A percentile compares a stretch with the other conserved stretches of the same genome.
phyloP scores from a whole-genome alignment of 2,888 invertebrate genomes.

The Heliothis peltigera region DNA sequence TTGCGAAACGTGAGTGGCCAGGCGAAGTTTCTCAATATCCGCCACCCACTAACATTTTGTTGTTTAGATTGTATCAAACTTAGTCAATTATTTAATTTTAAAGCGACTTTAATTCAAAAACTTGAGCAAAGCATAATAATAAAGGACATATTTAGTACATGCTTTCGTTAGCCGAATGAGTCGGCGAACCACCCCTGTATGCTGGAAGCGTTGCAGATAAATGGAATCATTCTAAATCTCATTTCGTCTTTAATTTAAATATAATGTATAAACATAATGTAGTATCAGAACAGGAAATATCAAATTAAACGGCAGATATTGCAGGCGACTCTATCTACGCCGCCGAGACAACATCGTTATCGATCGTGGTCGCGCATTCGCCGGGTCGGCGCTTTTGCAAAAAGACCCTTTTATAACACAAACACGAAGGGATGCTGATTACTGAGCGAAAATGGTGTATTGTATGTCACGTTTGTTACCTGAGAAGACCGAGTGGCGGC shows the following conservation, averaged over 20 bases:
- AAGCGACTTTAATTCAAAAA: slow-evolving; percentile 25
- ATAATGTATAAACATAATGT: slow-evolving; percentile 57
- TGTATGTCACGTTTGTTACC: slow-evolving; percentile 71
- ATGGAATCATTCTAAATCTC: slow-evolving; percentile 42
- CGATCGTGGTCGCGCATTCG: slow-evolving; percentile 83
- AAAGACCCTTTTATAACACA: slow-evolving; percentile 74
- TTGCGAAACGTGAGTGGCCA: slow-evolving; percentile 71
- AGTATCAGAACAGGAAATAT: slow-evolving; percentile 69
- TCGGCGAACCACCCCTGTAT: slow-evolving; percentile 5
- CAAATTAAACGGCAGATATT: slow-evolving; percentile 68
- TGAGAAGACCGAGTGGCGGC: slow-evolving; percentile 73
- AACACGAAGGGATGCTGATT: slow-evolving; percentile 57
- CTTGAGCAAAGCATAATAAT: slow-evolving; percentile 15
- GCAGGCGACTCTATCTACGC: slow-evolving; percentile 70
- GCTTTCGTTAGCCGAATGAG: slow-evolving; percentile 16
- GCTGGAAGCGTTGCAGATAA: slow-evolving; percentile 24
- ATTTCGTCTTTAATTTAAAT: slow-evolving; percentile 63
- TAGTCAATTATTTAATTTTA: slow-evolving; percentile 18
- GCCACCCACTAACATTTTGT: slow-evolving; percentile 71
- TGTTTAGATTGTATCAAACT: slow-evolving; percentile 50
- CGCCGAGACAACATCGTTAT: slow-evolving; percentile 86
- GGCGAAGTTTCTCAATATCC: slow-evolving; percentile 73
- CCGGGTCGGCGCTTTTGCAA: slow-evolving; percentile 73
- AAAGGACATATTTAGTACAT: slow-evolving; percentile 9
- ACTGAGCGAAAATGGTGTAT: slow-evolving; percentile 36